A percentile compares a stretch with the other conserved stretches of the same genome.
Conservation (phyloP, 2,888 invertebrate genomes). For the Amiota communis region DNA sequence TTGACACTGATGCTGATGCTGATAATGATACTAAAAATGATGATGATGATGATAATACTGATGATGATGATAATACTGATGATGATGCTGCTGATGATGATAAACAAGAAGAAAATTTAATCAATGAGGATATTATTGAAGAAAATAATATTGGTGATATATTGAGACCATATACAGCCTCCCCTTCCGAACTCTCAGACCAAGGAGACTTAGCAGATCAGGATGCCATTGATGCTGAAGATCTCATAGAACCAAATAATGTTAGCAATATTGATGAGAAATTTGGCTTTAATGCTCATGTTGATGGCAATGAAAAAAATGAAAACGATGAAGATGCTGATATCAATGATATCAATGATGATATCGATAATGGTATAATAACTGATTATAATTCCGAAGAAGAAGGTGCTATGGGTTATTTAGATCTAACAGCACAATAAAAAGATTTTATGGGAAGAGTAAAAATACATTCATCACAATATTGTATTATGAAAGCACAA, state of each 20-base stretch:
- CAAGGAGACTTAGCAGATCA: too few relatives aligned
- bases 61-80: neutral
- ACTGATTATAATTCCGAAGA: slow-evolving; percentile 13
- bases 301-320: neutral
- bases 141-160: slow-evolving; percentile 6
- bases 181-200: too few relatives aligned
- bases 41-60: neutral
- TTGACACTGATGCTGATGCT: slow-evolving; percentile 1
- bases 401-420: neutral
- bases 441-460: too few relatives aligned
- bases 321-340: slow-evolving; percentile 15
- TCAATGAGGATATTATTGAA: neutral
- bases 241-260: neutral
- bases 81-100: neutral
- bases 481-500: too few relatives aligned
- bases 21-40: neutral
- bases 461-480: too few relatives aligned
- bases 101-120: neutral
- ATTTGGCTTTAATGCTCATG: slow-evolving; percentile 1
- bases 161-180: too few relatives aligned
- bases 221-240: too few relatives aligned
- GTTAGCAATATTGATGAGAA: slow-evolving; percentile 38
- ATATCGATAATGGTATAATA: slow-evolving; percentile 2
- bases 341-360: neutral
- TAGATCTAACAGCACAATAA: neutral